Conservation (phyloP, 23 tunicate species). For the Ciona savignyi region DNA sequence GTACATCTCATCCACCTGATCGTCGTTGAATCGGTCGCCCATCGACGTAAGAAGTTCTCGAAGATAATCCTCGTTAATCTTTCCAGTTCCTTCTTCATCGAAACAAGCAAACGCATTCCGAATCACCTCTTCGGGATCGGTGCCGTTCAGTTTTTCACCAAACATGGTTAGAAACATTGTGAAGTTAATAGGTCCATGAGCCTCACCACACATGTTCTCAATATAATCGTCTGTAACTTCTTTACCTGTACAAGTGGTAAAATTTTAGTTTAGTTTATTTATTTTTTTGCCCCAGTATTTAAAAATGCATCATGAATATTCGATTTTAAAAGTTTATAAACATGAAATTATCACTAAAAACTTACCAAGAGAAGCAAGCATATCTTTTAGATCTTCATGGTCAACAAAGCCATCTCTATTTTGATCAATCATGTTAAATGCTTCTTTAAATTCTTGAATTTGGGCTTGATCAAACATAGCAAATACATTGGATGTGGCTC, state of each 20-base stretch:
- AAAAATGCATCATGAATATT: too few relatives aligned
- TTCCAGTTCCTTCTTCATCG: slow-evolving; percentile 96
- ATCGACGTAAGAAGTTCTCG: slow-evolving; percentile 89
- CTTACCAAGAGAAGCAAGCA: slow-evolving; percentile 93
- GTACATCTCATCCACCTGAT: slow-evolving; percentile 98
- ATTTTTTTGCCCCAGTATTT: too few relatives aligned
- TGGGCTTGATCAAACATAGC: slow-evolving; percentile 99
- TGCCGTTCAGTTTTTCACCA: slow-evolving; percentile 98
- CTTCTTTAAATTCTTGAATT: slow-evolving; percentile 99
- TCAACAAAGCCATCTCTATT: slow-evolving; percentile 98
- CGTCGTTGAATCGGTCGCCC: slow-evolving; percentile 97
- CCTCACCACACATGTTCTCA: slow-evolving; percentile 80
- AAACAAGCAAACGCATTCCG: slow-evolving; percentile 98
- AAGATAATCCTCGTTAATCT: slow-evolving; percentile 95
- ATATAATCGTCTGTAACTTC: slow-evolving; percentile 62
- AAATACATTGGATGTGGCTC: slow-evolving; percentile 99
- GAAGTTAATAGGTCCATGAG: slow-evolving; percentile 98
- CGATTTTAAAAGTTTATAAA: too few relatives aligned
- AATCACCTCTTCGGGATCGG: slow-evolving; percentile 99
- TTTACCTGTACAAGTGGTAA: slow-evolving; percentile 89
- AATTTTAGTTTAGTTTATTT: too few relatives aligned
- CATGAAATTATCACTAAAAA: too few relatives aligned
- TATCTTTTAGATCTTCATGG: slow-evolving; percentile 89
- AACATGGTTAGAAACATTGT: slow-evolving; percentile 99
- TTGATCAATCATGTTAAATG: slow-evolving; percentile 99